Evolutionary conservation across 2,113 vertebrate species (phyloP), one percentile per base, ranked within the genome.

Genomic region (Stercorarius parasiticus): DNA sequence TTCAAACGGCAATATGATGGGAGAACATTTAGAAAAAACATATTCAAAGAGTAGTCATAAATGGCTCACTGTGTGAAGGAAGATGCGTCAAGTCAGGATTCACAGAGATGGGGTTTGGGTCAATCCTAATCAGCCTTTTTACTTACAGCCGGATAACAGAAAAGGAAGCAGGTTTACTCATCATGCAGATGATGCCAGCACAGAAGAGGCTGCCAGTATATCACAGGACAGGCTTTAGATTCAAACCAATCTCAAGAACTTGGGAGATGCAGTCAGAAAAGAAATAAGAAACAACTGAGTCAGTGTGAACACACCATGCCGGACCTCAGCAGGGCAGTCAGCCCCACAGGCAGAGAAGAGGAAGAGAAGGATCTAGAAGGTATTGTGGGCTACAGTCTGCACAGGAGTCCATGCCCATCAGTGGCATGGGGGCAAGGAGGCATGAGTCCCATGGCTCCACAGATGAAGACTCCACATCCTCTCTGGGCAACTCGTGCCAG

Each of bases 151-250:
- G 52, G 38, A 17, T 64, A 81, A 56, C 40, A 80, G 59, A 52
- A 59, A 78, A 29, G 53, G 32, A 67, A 88, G 53, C 13, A 66
- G 38, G 17, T 49, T 90, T 89, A 55, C 55, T 92, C 52, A 59
- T 50, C 62, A 76, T 32, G 58, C 5, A 19, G 88, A 36, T 78
- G 45, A 74, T 82, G 78, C 69, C 65, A 93, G 59, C 70, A 92
- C 62, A 69, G 71, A 72, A 72, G 55, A 69, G 45, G 49, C 58
- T 83, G 80, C 67, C 91, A 91, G 29, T 29, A 7, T 30, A 77
- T 65, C 91, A 82, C 86, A 92, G 89, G 80, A 59, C 58, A 88
- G 70, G 38, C 3, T 3, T 10, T 93, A 78, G 69, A 94, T 62
- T 42, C 90, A 55, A 64, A 95, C 38, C 84, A 85, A 43, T n/a